Evolutionary conservation across 2,113 vertebrate species (phyloP).

Genomic region (Laticauda laticaudata): DNA sequence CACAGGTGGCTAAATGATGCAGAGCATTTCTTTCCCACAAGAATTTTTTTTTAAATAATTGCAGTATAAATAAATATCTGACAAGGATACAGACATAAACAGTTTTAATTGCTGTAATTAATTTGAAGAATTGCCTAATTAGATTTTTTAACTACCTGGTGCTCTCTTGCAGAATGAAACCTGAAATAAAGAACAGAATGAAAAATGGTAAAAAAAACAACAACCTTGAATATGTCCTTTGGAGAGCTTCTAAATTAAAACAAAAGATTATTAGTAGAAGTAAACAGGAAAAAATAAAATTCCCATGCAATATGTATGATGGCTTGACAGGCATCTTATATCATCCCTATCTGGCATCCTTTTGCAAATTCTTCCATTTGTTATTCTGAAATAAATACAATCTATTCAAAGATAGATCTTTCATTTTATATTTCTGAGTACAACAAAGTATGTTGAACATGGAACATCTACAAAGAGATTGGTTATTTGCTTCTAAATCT

Average conservation of each 20-base stretch:
- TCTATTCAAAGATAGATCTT: slow-evolving; percentile 33
- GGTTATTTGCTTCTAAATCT: slow-evolving; percentile 51
- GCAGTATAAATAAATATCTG: slow-evolving; percentile 64
- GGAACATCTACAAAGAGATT: slow-evolving; percentile 49
- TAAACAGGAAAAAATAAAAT: slow-evolving; percentile 44
- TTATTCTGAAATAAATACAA: slow-evolving; percentile 45
- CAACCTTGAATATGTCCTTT: slow-evolving; percentile 47
- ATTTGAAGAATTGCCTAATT: slow-evolving; percentile 67
- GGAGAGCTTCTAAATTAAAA: slow-evolving; percentile 56
- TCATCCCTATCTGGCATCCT: slow-evolving; percentile 37
- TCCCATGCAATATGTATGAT: slow-evolving; percentile 41
- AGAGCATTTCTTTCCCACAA: slow-evolving; percentile 47
- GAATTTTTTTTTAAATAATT: slow-evolving; percentile 56
- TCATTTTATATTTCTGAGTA: slow-evolving; percentile 35
- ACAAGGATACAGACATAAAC: slow-evolving; percentile 55
- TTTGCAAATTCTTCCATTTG: slow-evolving; percentile 35
- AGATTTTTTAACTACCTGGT: slow-evolving; percentile 54
- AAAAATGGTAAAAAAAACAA: slow-evolving; percentile 43
- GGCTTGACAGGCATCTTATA: slow-evolving; percentile 42
- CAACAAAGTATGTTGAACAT: slow-evolving; percentile 29
- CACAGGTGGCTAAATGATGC: slow-evolving; percentile 42
- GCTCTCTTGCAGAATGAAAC: slow-evolving; percentile 53
- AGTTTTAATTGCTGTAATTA: slow-evolving; percentile 65
- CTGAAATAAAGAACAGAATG: slow-evolving; percentile 49
- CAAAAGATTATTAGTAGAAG: slow-evolving; percentile 49